Evolutionary conservation across 2,113 vertebrate genomes (phyloP), one percentile per base, ranked within the genome.

Genomic region (Phaethon lepturus): DNA sequence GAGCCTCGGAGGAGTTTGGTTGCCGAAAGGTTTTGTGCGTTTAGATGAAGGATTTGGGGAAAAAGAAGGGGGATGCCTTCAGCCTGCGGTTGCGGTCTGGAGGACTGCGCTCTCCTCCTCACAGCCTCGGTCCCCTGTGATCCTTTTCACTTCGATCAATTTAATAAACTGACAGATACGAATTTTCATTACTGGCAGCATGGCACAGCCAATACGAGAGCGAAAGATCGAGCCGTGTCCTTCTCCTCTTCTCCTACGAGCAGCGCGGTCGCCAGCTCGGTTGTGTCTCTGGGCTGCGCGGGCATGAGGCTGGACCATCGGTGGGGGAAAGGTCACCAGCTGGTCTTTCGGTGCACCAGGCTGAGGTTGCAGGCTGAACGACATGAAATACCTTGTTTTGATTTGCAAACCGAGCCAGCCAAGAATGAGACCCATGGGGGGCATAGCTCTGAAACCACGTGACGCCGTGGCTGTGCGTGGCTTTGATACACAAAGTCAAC

Each of bases 101-200:
- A 91, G 52, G 82, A 7, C 56, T 69, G 18, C 47, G 64, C 31
- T 69, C 52, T 76, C 45, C 50, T 76, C 69, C 67, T 76, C 78
- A 28, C 69, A 63, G 53, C 58, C 72, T 78, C 2, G 0, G 55
- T 92, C 86, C 59, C 81, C 52, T 53, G 87, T 90, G 94, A 74
- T 90, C 94, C 35, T 90, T 95, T 79, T 75, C 63, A 11, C 74
- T 84, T 72, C n/a, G 56, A 79, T 85, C 88, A 84, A 35, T 94
- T 92, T 93, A 96, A 87, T 94, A 93, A 97, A 75, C 60, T 67
- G 90, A 81, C 80, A 91, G 93, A 53, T 91, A 91, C 52, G 92
- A 90, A 95, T 91, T 85, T 96, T 53, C 80, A 16, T 94, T 86
- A 17, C 71, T 84, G 94, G 80, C 72, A 62, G 75, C 4, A 1